Conservation (phyloP, 2,113 vertebrate species). For the Cynoglossus semilaevis region DNA sequence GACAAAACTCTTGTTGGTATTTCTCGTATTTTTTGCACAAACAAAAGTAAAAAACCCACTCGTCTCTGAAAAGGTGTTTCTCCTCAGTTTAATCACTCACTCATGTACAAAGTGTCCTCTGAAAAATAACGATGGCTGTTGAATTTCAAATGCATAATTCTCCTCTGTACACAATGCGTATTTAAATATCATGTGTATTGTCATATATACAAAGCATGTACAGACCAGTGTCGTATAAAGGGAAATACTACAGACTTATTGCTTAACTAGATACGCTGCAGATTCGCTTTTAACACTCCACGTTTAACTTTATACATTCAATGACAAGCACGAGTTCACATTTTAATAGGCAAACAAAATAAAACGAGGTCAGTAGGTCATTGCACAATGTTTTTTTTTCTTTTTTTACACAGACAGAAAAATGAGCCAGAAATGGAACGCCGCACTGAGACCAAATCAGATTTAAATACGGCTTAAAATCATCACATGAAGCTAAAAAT, state of each 20-base stretch:
- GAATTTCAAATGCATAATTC: constrained; percentile 71
- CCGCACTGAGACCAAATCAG: constrained; percentile 3
- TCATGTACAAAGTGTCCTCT: constrained; percentile 79
- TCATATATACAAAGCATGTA: constrained; percentile 73
- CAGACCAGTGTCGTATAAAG: constrained; percentile 74
- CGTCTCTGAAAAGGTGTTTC: constrained; percentile 41
- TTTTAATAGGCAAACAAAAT: constrained; percentile 59
- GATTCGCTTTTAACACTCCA: constrained; percentile 63
- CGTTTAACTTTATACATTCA: constrained; percentile 56
- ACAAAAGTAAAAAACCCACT: neutral
- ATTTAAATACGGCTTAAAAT: constrained; percentile 54
- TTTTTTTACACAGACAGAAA: constrained; percentile 10
- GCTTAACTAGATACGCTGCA: constrained; percentile 78
- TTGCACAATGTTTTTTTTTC: constrained; percentile 42
- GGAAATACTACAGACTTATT: constrained; percentile 79
- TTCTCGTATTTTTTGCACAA: neutral
- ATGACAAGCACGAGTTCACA: constrained; percentile 66
- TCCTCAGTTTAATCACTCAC: constrained; percentile 68
- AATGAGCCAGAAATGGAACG: constrained; percentile 18
- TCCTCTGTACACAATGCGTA: constrained; percentile 68
- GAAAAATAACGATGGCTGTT: constrained; percentile 79
- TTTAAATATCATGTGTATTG: constrained; percentile 52
- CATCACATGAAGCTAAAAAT: constrained; percentile 36
- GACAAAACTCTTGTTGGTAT: constrained; percentile 4
- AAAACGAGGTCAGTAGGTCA: constrained; percentile 40